Conservation (phyloP, 2,797 vertebrate species). For the Rachycentron canadum region DNA sequence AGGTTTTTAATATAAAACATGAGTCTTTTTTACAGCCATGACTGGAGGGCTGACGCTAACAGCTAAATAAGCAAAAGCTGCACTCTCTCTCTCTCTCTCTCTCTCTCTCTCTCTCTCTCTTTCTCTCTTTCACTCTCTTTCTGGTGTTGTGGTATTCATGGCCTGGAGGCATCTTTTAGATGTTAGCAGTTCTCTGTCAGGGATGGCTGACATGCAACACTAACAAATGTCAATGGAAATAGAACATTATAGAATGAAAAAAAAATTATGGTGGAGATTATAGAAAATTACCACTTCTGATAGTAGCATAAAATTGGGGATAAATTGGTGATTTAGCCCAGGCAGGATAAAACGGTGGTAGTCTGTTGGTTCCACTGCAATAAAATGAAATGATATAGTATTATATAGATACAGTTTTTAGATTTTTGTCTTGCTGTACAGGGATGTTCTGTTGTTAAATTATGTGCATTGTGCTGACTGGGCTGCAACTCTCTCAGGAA, state of each 20-base stretch:
- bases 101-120: background rate
- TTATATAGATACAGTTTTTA: background rate
- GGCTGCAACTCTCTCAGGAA: background rate
- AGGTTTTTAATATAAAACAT: constrained; percentile 48
- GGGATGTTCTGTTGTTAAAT: background rate
- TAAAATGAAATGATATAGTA: background rate
- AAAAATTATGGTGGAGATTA: background rate
- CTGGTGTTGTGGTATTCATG: constrained; percentile 35
- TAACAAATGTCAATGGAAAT: constrained; percentile 43
- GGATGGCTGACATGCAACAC: constrained; percentile 44
- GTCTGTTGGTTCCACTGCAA: background rate
- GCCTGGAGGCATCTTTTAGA: constrained; percentile 50
- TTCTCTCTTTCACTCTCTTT: too few relatives aligned
- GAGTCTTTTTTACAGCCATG: constrained; percentile 24
- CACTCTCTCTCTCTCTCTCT: constrained; percentile 24
- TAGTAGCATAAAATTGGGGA: constrained; percentile 8
- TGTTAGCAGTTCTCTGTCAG: constrained; percentile 50
- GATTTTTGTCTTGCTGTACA: background rate
- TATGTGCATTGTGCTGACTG: background rate
- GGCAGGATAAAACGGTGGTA: background rate
- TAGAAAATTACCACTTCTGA: background rate
- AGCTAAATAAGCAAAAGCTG: constrained; percentile 36
- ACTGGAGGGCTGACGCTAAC: constrained; percentile 41
- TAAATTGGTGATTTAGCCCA: constrained; percentile 8
- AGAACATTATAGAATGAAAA: constrained; percentile 30